phyloP scores from a whole-genome alignment of 2,797 vertebrate genomes.

The Bucorvus abyssinicus region DNA sequence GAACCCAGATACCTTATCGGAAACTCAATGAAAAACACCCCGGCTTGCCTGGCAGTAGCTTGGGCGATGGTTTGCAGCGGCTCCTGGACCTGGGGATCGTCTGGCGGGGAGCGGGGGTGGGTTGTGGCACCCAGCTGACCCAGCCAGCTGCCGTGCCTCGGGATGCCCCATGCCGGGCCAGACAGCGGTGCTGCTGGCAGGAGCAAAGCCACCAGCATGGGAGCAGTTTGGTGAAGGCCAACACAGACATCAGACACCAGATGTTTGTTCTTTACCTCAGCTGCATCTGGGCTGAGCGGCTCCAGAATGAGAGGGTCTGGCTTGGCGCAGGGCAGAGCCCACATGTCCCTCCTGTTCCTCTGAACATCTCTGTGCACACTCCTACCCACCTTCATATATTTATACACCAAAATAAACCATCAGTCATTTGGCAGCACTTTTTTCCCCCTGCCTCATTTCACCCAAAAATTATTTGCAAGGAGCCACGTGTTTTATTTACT shows the following conservation, averaged over 20 bases:
- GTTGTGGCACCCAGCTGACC: not conserved
- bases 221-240: not conserved
- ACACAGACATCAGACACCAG: rapidly evolving
- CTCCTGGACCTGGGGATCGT: rapidly evolving
- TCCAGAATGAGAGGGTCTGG: not conserved
- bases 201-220: rapidly evolving
- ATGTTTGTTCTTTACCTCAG: rapidly evolving
- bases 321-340: not conserved
- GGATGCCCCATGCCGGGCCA: no score
- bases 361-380: rapidly evolving
- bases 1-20: not conserved
- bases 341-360: not conserved
- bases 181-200: rapidly evolving
- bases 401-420: not conserved
- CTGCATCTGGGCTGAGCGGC: not conserved
- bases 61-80: not conserved
- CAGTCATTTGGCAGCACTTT: not conserved
- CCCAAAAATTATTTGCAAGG: not conserved
- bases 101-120: not conserved
- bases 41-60: rapidly evolving
- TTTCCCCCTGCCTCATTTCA: rapidly evolving
- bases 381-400: not conserved
- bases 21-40: not conserved
- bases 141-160: not conserved
- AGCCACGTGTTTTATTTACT: not conserved